Evolutionary conservation across 2,113 vertebrate genomes (phyloP).

Genomic region (Australoheros scitulus): DNA sequence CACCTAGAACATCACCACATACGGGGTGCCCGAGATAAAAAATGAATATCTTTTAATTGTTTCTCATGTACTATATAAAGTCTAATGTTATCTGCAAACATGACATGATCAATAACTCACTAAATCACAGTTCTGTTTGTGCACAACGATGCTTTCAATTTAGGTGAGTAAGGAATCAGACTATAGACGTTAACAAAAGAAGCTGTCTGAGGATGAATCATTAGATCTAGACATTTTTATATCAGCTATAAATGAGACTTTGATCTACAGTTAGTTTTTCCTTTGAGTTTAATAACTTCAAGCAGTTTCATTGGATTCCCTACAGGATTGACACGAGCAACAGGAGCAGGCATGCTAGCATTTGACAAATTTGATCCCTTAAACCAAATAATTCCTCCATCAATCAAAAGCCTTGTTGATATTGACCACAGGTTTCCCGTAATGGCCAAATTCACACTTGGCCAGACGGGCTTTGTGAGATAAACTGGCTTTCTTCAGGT

Average conservation of each 20-base stretch:
- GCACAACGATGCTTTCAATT: neutral
- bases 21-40: neutral
- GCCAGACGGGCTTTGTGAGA: neutral
- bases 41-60: neutral
- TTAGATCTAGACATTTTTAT: neutral
- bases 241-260: too few species aligned
- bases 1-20: neutral
- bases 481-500: neutral
- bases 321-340: neutral
- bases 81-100: neutral
- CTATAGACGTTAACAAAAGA: neutral
- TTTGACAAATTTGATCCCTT: neutral
- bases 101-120: neutral
- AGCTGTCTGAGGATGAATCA: neutral
- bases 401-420: neutral
- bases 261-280: too few species aligned
- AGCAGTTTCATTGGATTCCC: too few species aligned
- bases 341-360: neutral
- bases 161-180: neutral
- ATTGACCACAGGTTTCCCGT: neutral
- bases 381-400: neutral
- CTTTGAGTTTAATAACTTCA: too few species aligned
- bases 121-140: neutral
- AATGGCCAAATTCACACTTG: neutral
- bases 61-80: neutral